These are phyloP conservation scores for Cyprinodon brontotheroides DNA, from an alignment of 2,113 vertebrate genomes.

Conservation along the genomic window DNA sequence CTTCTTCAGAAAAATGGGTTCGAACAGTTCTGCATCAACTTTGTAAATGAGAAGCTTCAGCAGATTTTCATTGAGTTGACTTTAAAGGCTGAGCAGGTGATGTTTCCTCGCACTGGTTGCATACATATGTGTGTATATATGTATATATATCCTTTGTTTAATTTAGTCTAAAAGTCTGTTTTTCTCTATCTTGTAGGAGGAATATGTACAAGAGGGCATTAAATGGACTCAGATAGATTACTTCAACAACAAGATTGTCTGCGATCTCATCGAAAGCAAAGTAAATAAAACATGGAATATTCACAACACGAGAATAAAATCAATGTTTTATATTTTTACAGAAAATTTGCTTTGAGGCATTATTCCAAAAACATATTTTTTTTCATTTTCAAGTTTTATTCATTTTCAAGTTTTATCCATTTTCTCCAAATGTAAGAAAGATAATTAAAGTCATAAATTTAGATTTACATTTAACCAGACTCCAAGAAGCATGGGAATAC, in stretches of 20 bases:
- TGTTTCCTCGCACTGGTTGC: not conserved
- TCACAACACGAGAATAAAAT: not conserved
- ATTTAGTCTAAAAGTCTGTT: not conserved
- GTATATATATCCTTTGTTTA: not conserved
- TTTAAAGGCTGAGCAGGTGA: constrained; percentile 97
- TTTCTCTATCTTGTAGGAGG: constrained; percentile 81
- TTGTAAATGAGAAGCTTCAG: constrained; percentile 97
- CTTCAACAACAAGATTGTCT: constrained; percentile 97
- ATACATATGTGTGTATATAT: not conserved
- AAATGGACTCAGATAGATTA: constrained; percentile 93
- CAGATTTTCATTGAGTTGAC: constrained; percentile 99
- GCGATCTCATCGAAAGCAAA: constrained; percentile 97
- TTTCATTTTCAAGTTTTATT: not conserved
- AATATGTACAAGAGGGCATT: constrained; percentile 95
- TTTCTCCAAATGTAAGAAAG: too few species aligned
- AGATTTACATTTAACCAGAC: not conserved
- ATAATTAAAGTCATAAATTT: too few species aligned
- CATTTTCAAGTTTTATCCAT: too few species aligned
- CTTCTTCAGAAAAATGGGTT: constrained; percentile 95
- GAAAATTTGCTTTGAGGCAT: not conserved
- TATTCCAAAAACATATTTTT: too few species aligned
- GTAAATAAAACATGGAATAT: constrained; percentile 69
- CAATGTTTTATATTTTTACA: not conserved
- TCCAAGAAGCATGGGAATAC: not conserved
- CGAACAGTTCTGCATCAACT: constrained; percentile 99